Evolutionary conservation across 2,113 vertebrate species (phyloP), one percentile per base, ranked within the genome.

Genomic region (Rostratula benghalensis): DNA sequence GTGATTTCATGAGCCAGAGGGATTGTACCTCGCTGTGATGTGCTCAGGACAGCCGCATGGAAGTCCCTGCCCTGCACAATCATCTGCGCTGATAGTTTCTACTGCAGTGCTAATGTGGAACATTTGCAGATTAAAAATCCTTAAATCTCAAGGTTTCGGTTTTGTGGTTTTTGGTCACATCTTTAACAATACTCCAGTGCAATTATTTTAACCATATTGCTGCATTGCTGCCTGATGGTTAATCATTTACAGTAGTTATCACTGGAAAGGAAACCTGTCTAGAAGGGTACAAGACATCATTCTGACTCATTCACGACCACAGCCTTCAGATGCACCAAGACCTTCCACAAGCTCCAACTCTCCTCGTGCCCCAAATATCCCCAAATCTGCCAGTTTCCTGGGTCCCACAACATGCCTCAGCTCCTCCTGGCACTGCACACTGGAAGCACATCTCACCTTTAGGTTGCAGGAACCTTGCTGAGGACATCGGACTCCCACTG

Each of bases 401-500:
- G 37, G 16, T 5, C 21, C 50, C n/a, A 3, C 0, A 0, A 13
- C 0, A 0, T 1, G 3, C 37, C 33, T 69, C 1, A 0, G 33
- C 9, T 18, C 21, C 63, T 48, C 22, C 35, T 43, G 73, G 51
- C 56, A 59, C 51, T 0, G 0, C 50, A 9, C 0, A 0, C 68
- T 50, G 60, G 16, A 65, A 56, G 16, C 61, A 27, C 25, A 51
- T 21, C 46, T 60, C 53, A 51, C 41, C 35, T 13, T 31, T 6
- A 37, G 6, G 2, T 11, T 16, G 4, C 21, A 48, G 56, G 11
- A 87, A 43, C 21, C 19, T 45, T 31, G 30, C 10, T 37, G 35
- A 75, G 48, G 17, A 57, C 27, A 4, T 15, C 0, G 11, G 11
- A 28, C 46, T 89, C 30, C 9, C 24, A 14, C 31, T 19, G 13